These are phyloP conservation scores for Lepisosteus oculatus DNA, from an alignment of 2,113 vertebrate species.

Conservation along the genomic window DNA sequence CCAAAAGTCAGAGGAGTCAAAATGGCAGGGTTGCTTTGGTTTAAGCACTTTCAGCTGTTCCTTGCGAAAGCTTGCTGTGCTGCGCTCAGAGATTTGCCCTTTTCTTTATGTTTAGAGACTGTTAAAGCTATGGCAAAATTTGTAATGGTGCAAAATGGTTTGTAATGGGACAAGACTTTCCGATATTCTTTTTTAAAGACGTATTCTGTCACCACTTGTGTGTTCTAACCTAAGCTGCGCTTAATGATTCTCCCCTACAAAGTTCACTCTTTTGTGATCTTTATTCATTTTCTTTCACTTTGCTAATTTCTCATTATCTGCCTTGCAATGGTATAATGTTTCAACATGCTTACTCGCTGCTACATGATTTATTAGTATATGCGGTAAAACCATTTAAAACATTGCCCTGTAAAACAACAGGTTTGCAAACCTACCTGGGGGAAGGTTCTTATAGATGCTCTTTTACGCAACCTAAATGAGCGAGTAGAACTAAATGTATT, in stretches of 20 bases:
- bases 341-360: constrained; percentile 14
- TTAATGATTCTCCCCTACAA: constrained; percentile 11
- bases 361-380: neutral
- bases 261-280: neutral
- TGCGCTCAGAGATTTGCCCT: neutral
- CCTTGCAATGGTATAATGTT: neutral
- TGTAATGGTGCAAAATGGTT: neutral
- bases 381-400: neutral
- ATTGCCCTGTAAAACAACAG: too few species aligned
- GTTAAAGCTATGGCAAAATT: neutral
- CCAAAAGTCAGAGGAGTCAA: neutral
- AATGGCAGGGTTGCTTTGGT: neutral
- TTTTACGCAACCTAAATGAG: too few species aligned
- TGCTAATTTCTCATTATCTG: constrained; percentile 10
- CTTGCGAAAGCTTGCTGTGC: neutral
- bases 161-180: neutral
- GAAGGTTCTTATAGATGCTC: too few species aligned
- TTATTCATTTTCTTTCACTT: constrained; percentile 14
- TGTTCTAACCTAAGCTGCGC: constrained; percentile 11
- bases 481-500: too few species aligned
- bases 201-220: neutral
- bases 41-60: neutral
- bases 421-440: too few species aligned
- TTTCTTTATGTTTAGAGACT: neutral
- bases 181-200: neutral